Evolutionary conservation across 2,113 vertebrate species (phyloP).

Genomic region (Anolis carolinensis): DNA sequence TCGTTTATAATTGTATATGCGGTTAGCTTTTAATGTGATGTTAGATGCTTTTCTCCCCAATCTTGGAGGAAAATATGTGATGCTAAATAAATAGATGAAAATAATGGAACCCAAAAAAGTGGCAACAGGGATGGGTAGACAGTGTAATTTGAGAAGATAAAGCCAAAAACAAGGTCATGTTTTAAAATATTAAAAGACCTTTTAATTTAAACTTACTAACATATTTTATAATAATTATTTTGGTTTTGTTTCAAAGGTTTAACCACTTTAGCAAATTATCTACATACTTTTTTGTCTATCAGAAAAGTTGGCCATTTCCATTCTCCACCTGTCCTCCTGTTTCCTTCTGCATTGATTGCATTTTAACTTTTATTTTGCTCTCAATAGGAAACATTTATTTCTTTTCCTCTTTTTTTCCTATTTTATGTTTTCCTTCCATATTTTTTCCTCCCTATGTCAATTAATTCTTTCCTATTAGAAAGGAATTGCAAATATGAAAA

Average conservation of each 20-base stretch:
- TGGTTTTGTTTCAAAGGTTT: background rate
- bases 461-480: background rate
- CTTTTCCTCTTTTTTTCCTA: background rate
- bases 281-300: background rate
- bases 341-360: background rate
- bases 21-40: too few species aligned
- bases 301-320: background rate
- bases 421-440: background rate
- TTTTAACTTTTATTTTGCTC: background rate
- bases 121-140: too few species aligned
- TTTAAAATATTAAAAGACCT: background rate
- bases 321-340: background rate
- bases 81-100: too few species aligned
- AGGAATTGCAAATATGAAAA: background rate
- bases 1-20: too few species aligned
- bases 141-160: background rate
- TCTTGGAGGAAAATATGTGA: too few species aligned
- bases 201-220: background rate
- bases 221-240: background rate
- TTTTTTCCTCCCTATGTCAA: too few species aligned
- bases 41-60: too few species aligned
- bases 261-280: background rate
- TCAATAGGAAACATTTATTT: background rate
- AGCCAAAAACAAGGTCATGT: too few species aligned
- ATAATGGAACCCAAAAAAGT: background rate